phyloP scores from a whole-genome alignment of 2,113 vertebrate species.

The Genyomyrus donnyi region DNA sequence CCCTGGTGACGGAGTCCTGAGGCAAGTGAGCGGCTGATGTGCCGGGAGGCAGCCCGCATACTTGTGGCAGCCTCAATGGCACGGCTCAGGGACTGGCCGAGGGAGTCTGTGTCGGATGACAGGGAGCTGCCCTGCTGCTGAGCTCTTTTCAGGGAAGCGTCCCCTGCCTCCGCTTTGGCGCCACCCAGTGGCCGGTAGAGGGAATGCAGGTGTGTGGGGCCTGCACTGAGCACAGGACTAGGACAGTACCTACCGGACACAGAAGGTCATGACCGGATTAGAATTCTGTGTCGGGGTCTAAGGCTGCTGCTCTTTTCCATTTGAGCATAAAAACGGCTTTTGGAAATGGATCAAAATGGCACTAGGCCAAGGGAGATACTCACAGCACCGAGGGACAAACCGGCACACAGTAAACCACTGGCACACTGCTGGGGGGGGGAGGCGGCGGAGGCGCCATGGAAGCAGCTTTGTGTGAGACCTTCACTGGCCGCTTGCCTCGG shows the following conservation, averaged over 20 bases:
- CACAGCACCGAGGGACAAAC: slow-evolving; percentile 54
- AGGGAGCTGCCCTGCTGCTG: slow-evolving; percentile 23
- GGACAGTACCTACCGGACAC: slow-evolving; percentile 58
- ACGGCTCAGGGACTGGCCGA: slow-evolving; percentile 55
- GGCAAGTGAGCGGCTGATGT: slow-evolving; percentile 61
- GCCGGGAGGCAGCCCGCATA: slow-evolving; percentile 54
- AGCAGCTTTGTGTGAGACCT: slow-evolving; percentile 11
- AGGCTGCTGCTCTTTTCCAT: background rate
- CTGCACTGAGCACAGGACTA: slow-evolving; percentile 45
- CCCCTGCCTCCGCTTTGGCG: slow-evolving; percentile 2
- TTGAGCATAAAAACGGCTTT: background rate
- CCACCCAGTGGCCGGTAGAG: background rate
- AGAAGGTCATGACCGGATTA: background rate
- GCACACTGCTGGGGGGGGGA: slow-evolving; percentile 45
- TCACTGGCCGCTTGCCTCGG: slow-evolving; percentile 17
- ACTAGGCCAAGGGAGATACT: slow-evolving; percentile 28
- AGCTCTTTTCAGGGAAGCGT: slow-evolving; percentile 16
- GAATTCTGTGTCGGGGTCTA: background rate
- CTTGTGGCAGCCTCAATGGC: slow-evolving; percentile 60
- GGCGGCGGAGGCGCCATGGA: slow-evolving; percentile 36
- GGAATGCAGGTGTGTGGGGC: slow-evolving; percentile 29
- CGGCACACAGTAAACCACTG: slow-evolving; percentile 54
- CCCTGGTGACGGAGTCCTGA: slow-evolving; percentile 53
- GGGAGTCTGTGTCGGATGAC: slow-evolving; percentile 27
- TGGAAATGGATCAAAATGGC: background rate